These are phyloP conservation scores for Phyllopteryx taeniolatus DNA, from an alignment of 2,113 vertebrate species.

Conservation along the genomic window DNA sequence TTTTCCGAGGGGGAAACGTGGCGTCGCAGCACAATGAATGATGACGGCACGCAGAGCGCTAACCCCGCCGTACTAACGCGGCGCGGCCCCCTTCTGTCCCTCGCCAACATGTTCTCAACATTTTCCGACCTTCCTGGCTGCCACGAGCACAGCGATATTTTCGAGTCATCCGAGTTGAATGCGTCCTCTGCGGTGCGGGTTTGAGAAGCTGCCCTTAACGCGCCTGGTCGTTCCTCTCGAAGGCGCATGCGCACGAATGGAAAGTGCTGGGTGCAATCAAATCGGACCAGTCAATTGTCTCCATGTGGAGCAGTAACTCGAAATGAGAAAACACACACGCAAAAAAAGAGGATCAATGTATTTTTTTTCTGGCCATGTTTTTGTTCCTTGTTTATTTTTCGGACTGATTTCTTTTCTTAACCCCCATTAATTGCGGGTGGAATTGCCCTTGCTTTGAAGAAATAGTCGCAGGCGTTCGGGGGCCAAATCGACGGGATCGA, in stretches of 20 bases:
- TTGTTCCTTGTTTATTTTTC: conserved; percentile 19
- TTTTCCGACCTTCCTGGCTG: not conserved
- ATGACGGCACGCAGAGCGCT: conserved; percentile 16
- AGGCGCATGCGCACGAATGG: conserved; percentile 2
- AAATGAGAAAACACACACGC: conserved; percentile 52
- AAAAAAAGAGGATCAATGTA: conserved; percentile 51
- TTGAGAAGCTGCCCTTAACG: conserved; percentile 18
- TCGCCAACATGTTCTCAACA: conserved; percentile 6
- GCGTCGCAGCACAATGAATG: conserved; percentile 30
- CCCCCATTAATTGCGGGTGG: too few relatives aligned
- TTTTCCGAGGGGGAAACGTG: conserved; percentile 46
- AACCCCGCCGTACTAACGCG: conserved; percentile 12
- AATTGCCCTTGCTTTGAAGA: too few relatives aligned
- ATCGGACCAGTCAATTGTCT: conserved; percentile 11
- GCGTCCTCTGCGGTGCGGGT: not conserved
- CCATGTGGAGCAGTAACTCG: conserved; percentile 11
- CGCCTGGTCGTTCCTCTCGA: not conserved
- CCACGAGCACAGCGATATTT: conserved; percentile 1
- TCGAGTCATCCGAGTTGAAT: not conserved
- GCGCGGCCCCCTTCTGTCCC: conserved; percentile 5
- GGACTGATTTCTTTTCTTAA: too few relatives aligned
- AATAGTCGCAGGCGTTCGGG: conserved; percentile 19
- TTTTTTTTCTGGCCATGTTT: conserved; percentile 48
- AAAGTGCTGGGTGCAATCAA: conserved; percentile 17
- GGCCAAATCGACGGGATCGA: conserved; percentile 46